Base-by-base conservation (phyloP, 2,888 invertebrate genomes). In the Habrosyne pyritoides region DNA sequence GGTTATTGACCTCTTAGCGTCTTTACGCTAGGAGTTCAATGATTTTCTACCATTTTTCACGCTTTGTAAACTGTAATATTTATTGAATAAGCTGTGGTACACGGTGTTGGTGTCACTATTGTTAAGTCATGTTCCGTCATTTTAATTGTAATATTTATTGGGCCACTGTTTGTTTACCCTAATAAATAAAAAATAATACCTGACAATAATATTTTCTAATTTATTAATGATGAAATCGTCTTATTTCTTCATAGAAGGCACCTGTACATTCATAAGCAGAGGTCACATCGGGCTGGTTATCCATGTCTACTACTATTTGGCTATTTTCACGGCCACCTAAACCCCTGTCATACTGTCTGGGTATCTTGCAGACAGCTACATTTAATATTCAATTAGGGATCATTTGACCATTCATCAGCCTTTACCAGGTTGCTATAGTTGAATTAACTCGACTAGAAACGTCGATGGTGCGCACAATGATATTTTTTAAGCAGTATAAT, bases 381-480 rank as follows among this genome's bases (percentile, higher is more conserved):
- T 85, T 86, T 83, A 86, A 86, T 86, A 86, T 86, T 86, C 86
- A 86, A 85, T 86, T 85, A 84, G 79, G 78, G 74, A 67, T 75
- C 76, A 78, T 84, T 86, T 77, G 78, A 67, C 75, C 81, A 83
- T 85, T 83, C 79, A 79, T 86, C 84, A 83, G 77, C 56, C 58
- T 67, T 73, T 64, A 70, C 63, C 60, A 59, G 52, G 59, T 67
- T 66, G 59, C 56, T 58, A 61, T 57, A 60, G 52, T 33, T 62
- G 60, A 55, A 56, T 57, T 42, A 42, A 42, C 56, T 67, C 48
- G 49, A 48, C 71, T 81, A 60, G 79, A 80, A 71, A 63, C 53
- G 68, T n/a, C 56, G 54, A 21, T 36, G n/a, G 53, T 58, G 54
- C 47, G 26, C 21, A 24, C 36, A n/a, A 7, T 54, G 24, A 28